phyloP scores from a whole-genome alignment of 2,797 vertebrate species.

The Hyperoplus lanceolatus region DNA sequence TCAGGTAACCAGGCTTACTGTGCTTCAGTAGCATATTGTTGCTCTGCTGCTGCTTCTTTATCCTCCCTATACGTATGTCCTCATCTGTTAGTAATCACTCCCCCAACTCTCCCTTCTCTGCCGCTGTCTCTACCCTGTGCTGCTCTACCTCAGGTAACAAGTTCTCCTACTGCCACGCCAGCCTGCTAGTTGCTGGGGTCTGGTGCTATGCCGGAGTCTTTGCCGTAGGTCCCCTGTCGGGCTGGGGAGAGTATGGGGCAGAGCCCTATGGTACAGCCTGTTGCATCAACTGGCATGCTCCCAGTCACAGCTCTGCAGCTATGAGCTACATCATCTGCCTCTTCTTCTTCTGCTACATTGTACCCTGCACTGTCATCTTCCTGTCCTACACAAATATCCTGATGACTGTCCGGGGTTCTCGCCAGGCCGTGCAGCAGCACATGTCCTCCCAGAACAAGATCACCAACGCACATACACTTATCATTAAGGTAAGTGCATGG shows the following conservation, averaged over 20 bases:
- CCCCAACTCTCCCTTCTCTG: slow-evolving; percentile 17
- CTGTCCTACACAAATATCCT: slow-evolving; percentile 89
- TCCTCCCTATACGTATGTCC: slow-evolving; percentile 16
- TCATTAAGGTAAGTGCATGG: slow-evolving; percentile 76
- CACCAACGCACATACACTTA: slow-evolving; percentile 82
- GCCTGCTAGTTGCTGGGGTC: slow-evolving; percentile 81
- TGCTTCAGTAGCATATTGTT: slow-evolving; percentile 44
- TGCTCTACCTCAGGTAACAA: slow-evolving; percentile 83
- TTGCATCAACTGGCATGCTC: slow-evolving; percentile 89
- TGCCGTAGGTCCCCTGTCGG: slow-evolving; percentile 85
- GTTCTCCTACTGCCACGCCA: slow-evolving; percentile 85
- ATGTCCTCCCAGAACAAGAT: slow-evolving; percentile 83
- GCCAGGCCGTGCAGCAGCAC: slow-evolving; percentile 87
- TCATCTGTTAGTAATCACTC: slow-evolving; percentile 43
- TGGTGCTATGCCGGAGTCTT: slow-evolving; percentile 89
- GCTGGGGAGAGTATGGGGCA: slow-evolving; percentile 88
- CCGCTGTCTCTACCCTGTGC: neutral
- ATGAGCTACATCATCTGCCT: slow-evolving; percentile 89
- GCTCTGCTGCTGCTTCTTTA: slow-evolving; percentile 25
- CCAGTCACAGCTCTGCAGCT: slow-evolving; percentile 76
- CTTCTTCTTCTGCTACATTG: slow-evolving; percentile 90
- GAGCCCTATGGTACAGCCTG: slow-evolving; percentile 92
- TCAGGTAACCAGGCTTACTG: slow-evolving; percentile 36
- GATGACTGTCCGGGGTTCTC: slow-evolving; percentile 84
- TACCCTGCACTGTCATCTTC: slow-evolving; percentile 89